A percentile compares a stretch with the other conserved stretches of the same genome.
Conservation (phyloP, 1,140 invertebrate species). For the Macrosteles quadrilineatus region DNA sequence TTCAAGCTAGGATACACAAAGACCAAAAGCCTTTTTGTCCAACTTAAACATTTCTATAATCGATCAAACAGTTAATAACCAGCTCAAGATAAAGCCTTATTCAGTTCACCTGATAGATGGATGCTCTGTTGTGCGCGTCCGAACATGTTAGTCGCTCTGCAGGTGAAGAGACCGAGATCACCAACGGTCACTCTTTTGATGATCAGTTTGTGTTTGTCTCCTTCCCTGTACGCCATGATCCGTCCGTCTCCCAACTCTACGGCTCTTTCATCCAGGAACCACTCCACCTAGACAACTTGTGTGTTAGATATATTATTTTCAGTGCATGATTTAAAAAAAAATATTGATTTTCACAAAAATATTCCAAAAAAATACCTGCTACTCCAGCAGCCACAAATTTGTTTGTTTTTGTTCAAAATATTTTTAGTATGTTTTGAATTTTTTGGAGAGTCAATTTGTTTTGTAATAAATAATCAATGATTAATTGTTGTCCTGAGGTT, state of each 20-base stretch:
- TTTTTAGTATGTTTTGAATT: too few relatives aligned
- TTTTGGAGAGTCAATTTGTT: too few relatives aligned
- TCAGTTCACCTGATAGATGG: constrained; percentile 58
- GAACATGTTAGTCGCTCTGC: constrained; percentile 70
- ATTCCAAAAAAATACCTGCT: not conserved
- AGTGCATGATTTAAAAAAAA: too few relatives aligned
- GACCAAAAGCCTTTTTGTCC: too few relatives aligned
- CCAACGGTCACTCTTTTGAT: constrained; percentile 65
- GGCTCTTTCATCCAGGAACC: constrained; percentile 51
- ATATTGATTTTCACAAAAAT: not conserved
- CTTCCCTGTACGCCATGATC: constrained; percentile 58
- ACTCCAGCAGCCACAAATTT: too few relatives aligned
- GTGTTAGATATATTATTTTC: too few relatives aligned
- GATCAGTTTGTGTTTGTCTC: constrained; percentile 63
- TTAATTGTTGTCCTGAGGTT: too few relatives aligned
- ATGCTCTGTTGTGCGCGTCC: constrained; percentile 58
- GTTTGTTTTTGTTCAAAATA: not conserved
- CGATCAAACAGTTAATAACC: too few relatives aligned
- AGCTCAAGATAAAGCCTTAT: too few relatives aligned
- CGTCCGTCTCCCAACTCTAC: constrained; percentile 44
- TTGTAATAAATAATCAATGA: too few relatives aligned
- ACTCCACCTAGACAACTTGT: constrained; percentile 49
- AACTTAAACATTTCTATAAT: too few relatives aligned
- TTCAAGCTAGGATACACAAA: too few relatives aligned
- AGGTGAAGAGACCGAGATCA: constrained; percentile 78